Evolutionary conservation across 2,888 invertebrate genomes (phyloP).

Genomic region (Melanophora roralis): DNA sequence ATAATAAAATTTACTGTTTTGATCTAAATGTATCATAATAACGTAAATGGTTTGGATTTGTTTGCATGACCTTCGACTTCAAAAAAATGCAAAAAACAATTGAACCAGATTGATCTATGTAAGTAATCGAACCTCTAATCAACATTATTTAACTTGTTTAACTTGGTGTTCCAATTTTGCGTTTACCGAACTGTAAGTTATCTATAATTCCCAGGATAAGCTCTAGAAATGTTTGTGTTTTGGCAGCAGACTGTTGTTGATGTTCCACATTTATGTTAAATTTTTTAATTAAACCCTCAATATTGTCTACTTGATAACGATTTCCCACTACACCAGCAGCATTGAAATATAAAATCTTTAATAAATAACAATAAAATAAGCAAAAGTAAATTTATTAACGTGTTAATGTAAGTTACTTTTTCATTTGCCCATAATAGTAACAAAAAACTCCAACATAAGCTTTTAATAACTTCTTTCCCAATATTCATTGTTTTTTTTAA

Average conservation of each 20-base stretch:
- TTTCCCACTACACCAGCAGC: not conserved
- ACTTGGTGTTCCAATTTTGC: conserved; percentile 39
- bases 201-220: conserved; percentile 65
- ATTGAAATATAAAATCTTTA: conserved; percentile 36
- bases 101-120: too few relatives aligned
- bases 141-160: not conserved
- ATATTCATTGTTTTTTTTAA: conserved; percentile 7
- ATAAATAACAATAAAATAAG: not conserved
- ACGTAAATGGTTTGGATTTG: too few relatives aligned
- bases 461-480: conserved; percentile 1
- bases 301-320: not conserved
- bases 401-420: conserved; percentile 13
- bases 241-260: conserved; percentile 22
- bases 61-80: too few relatives aligned
- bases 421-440: conserved; percentile 22
- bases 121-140: too few relatives aligned
- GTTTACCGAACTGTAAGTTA: conserved; percentile 59
- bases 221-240: conserved; percentile 61
- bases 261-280: conserved; percentile 6
- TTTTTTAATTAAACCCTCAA: conserved; percentile 6
- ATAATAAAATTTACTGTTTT: too few relatives aligned
- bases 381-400: not conserved
- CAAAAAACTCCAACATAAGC: conserved; percentile 20
- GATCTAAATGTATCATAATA: too few relatives aligned
- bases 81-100: too few relatives aligned